Conservation (phyloP, 2,888 invertebrate genomes). For the Thymelicus lineola region DNA sequence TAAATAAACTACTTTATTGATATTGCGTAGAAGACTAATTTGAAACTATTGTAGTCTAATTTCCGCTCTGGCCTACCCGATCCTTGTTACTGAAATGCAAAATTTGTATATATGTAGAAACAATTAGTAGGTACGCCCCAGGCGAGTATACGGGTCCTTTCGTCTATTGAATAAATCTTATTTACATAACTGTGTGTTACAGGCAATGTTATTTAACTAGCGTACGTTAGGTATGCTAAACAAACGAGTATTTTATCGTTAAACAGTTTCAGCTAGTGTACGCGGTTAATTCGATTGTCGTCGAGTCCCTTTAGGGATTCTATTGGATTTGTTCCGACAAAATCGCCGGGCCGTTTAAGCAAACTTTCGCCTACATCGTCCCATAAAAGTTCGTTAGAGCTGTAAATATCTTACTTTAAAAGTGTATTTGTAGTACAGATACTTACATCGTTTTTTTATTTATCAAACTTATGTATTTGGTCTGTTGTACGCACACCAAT, state of each 20-base stretch:
- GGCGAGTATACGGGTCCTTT: too few relatives aligned
- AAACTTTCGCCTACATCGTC: conserved; percentile 3
- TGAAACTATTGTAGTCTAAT: too few relatives aligned
- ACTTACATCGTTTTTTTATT: background rate
- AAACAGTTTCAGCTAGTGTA: conserved; percentile 15
- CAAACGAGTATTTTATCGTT: conserved; percentile 10
- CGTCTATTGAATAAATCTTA: background rate
- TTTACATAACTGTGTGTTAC: background rate
- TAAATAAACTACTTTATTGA: too few relatives aligned
- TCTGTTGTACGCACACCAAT: too few relatives aligned
- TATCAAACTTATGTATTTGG: too few relatives aligned
- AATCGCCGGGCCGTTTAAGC: conserved; percentile 11
- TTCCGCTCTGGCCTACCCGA: too few relatives aligned
- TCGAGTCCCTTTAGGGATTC: conserved; percentile 13
- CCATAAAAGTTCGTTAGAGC: conserved; percentile 8
- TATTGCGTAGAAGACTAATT: too few relatives aligned
- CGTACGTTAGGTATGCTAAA: background rate
- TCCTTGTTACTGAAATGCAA: too few relatives aligned
- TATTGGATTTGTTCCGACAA: conserved; percentile 20
- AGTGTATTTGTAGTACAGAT: background rate
- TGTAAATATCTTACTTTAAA: conserved; percentile 1
- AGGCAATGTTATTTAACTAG: too few relatives aligned
- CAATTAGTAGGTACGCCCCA: too few relatives aligned
- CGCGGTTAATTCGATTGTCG: conserved; percentile 29
- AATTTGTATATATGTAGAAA: too few relatives aligned